Base-by-base conservation (phyloP, 1,140 invertebrate species). In the Aphidius ervi region DNA sequence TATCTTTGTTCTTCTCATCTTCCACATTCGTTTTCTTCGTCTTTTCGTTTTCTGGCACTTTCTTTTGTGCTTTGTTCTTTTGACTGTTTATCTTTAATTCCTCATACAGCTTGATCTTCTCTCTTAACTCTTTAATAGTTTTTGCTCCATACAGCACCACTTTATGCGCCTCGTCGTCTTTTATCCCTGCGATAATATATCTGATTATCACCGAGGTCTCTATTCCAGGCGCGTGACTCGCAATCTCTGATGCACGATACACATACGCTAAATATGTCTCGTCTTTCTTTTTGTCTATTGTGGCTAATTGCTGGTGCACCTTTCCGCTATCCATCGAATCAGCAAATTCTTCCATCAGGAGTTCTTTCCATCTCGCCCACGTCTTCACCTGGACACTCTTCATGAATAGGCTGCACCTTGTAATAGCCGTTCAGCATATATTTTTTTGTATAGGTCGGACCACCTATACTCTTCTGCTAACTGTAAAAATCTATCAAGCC, bases 131-230 rank as follows among this genome's bases (percentile, higher is more conserved):
- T 43, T 31, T 9, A 16, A 16, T 16, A 16, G 16, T 16, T 16
- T 16, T 16, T 16, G 16, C 16, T 0, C 16, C 16, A 16, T 16
- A 16, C 16, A 16, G 16, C 16, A 16, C 16, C 16, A 1, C 16
- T 16, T 16, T 16, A 16, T 16, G 16, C 16, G 16, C 16, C 16
- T 49, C 43, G 2, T 70, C 61, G 41, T 68, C 69, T 9, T 46
- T 56, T 39, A 71, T 65, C 5, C 65, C 69, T 6, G 70, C 64
- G 31, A 71, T 68, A 6, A 73, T 69, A 45, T 71, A 70, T 64
- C 68, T 65, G 40, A 73, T 73, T 4, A 69, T 59, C 3, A 42
- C 16, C 40, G 73, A 67, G 0, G 71, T 60, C 40, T 57, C 47
- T 0, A 49, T 16, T 16, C 16, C 16, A 16, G 16, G 16, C 16